Evolutionary conservation across 2,888 invertebrate species (phyloP).

Genomic region (Lasioglossum pauxillum): DNA sequence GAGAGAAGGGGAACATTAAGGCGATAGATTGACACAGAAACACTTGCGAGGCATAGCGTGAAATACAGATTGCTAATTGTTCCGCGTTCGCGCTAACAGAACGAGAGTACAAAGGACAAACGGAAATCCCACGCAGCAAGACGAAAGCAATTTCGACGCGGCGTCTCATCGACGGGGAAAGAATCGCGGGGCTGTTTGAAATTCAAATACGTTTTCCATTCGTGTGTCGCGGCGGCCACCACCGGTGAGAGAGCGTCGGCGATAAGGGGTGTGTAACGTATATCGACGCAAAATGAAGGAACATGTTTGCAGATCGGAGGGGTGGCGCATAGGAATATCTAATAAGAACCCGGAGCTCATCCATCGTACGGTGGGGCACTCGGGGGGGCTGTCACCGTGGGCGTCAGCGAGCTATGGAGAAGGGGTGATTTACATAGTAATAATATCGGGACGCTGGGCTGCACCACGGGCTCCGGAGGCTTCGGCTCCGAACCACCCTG

Average conservation of each 20-base stretch:
- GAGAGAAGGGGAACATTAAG: too few species aligned
- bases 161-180: background rate
- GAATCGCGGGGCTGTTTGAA: background rate
- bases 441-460: conserved; percentile 81
- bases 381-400: conserved; percentile 83
- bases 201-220: conserved; percentile 38
- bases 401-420: conserved; percentile 78
- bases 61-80: too few species aligned
- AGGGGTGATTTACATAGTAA: conserved; percentile 85
- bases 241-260: conserved; percentile 21
- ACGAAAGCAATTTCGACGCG: background rate
- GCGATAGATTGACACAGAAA: too few species aligned
- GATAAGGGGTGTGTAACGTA: conserved; percentile 70
- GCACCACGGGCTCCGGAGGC: conserved; percentile 44
- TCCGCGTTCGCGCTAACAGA: too few species aligned
- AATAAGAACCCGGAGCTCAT: conserved; percentile 82
- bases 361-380: conserved; percentile 80
- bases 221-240: conserved; percentile 34
- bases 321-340: conserved; percentile 81
- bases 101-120: background rate
- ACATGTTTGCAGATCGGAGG: conserved; percentile 73
- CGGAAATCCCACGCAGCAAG: background rate
- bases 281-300: conserved; percentile 75
- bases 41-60: too few species aligned
- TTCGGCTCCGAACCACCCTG: conserved; percentile 46